Evolutionary conservation across 2,113 vertebrate species (phyloP).

Genomic region (Ciconia boyciana): DNA sequence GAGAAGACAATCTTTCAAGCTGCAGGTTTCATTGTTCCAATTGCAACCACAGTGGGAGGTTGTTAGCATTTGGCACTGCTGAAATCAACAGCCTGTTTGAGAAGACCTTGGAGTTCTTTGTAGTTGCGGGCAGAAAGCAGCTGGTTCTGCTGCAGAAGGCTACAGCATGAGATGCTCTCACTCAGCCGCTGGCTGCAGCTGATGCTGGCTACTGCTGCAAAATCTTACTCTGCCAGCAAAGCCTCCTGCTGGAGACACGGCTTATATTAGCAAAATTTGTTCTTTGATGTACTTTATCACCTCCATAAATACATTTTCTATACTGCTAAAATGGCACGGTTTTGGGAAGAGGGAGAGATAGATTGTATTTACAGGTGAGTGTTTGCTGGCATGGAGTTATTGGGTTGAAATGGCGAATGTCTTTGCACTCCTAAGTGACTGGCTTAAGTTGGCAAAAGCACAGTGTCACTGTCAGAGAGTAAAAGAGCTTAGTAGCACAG

Average conservation of each 20-base stretch:
- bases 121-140: background rate
- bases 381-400: background rate
- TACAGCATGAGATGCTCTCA: background rate
- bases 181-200: background rate
- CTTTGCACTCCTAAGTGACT: background rate
- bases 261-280: background rate
- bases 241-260: background rate
- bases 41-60: background rate
- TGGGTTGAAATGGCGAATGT: background rate
- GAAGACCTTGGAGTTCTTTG: background rate
- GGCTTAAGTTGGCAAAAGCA: background rate
- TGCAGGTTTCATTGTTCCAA: background rate
- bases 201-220: background rate
- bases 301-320: background rate
- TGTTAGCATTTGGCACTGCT: background rate
- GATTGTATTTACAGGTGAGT: background rate
- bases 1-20: background rate
- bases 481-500: background rate
- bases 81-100: background rate
- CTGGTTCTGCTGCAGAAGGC: background rate
- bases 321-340: background rate
- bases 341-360: background rate
- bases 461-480: background rate
- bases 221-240: background rate
- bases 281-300: background rate